Conservation (phyloP, 2,888 invertebrate species). For the Tryphoninae sp. region DNA sequence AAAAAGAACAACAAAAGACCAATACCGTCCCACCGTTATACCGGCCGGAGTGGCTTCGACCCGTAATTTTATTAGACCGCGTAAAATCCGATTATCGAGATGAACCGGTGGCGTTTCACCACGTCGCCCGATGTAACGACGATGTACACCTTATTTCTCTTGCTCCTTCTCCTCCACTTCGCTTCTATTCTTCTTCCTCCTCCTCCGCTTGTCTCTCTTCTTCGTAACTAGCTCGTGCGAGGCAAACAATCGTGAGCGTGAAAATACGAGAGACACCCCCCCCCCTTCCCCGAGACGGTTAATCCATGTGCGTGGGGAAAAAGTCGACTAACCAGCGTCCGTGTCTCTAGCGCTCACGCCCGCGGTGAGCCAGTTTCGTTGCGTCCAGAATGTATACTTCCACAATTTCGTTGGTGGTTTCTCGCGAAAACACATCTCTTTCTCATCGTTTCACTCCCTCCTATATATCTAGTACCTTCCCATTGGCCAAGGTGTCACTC, state of each 20-base stretch:
- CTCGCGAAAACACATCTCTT: constrained; percentile 36
- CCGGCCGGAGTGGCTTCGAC: constrained; percentile 45
- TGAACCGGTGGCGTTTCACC: constrained; percentile 64
- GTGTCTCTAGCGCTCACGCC: constrained; percentile 8
- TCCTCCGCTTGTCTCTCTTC: constrained; percentile 2
- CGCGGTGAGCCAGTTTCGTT: constrained; percentile 23
- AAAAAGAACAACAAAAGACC: constrained; percentile 10
- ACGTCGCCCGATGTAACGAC: constrained; percentile 48
- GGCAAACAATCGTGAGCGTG: constrained; percentile 32
- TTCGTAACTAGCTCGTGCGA: background rate
- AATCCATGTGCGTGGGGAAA: constrained; percentile 44
- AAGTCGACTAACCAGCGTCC: constrained; percentile 23
- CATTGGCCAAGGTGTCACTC: constrained; percentile 75
- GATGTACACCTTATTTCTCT: constrained; percentile 18
- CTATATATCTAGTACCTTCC: constrained; percentile 13
- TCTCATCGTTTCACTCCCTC: constrained; percentile 32
- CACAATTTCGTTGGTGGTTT: constrained; percentile 51
- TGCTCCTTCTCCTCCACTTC: background rate
- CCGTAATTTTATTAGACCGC: constrained; percentile 65
- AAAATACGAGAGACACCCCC: constrained; percentile 5
- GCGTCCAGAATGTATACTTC: constrained; percentile 33
- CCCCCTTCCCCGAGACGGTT: background rate
- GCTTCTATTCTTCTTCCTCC: constrained; percentile 10
- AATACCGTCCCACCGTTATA: constrained; percentile 9
- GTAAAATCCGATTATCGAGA: constrained; percentile 64